Conservation (phyloP, 2,113 vertebrate genomes). For the Engystomops pustulosus region DNA sequence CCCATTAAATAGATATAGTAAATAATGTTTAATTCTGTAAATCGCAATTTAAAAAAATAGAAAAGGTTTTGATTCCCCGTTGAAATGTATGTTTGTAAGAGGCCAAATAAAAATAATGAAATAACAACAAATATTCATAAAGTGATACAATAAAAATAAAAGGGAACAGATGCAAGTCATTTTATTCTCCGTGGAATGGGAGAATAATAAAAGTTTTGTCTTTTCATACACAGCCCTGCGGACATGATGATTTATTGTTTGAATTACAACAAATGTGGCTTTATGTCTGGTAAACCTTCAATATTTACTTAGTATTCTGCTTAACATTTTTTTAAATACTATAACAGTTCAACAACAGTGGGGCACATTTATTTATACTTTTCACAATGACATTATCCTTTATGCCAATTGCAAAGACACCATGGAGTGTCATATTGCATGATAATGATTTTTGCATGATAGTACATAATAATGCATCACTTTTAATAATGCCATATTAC, state of each 20-base stretch:
- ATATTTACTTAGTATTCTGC: background rate
- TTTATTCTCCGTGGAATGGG: background rate
- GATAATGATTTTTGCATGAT: too few relatives aligned
- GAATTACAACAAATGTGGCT: background rate
- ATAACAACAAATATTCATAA: constrained; percentile 24
- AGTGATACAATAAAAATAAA: constrained; percentile 21
- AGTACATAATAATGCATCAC: too few relatives aligned
- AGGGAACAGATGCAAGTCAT: constrained; percentile 10
- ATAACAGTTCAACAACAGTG: too few relatives aligned
- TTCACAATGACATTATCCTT: too few relatives aligned
- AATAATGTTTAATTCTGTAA: background rate
- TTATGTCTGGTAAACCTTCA: background rate
- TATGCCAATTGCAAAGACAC: too few relatives aligned
- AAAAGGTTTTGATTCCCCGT: background rate
- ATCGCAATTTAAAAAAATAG: background rate
- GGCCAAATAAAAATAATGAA: background rate
- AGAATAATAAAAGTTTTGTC: background rate
- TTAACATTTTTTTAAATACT: too few relatives aligned
- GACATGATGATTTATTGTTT: constrained; percentile 22
- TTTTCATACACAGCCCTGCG: background rate
- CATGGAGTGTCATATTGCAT: too few relatives aligned
- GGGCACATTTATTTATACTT: too few relatives aligned
- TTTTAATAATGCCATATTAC: too few relatives aligned
- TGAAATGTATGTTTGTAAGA: background rate
- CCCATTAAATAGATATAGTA: background rate